phyloP scores from a whole-genome alignment of 92 coral and sea anemone genomes.

The Epizoanthus fatuus region DNA sequence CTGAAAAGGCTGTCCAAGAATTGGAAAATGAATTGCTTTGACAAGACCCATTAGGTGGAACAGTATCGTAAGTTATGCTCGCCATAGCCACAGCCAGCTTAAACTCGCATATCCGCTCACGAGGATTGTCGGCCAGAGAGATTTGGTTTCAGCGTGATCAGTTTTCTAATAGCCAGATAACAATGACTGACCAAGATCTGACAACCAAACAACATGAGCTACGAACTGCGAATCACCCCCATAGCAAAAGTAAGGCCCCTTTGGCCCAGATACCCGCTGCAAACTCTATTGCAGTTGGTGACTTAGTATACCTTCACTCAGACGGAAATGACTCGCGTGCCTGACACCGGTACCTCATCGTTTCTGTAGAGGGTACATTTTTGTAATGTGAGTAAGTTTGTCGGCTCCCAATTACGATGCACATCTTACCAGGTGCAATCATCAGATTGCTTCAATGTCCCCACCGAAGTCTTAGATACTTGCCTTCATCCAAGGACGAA shows the following conservation, averaged over 20 bases:
- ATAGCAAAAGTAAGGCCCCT: conserved; percentile 8
- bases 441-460: background rate
- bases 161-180: background rate
- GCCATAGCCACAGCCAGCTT: conserved; percentile 3
- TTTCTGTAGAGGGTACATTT: conserved; percentile 14
- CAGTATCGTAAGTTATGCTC: conserved; percentile 2
- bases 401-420: conserved; percentile 13
- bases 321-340: conserved; percentile 3
- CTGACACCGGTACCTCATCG: background rate
- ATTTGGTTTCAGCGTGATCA: background rate
- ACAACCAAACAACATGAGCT: conserved; percentile 31
- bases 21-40: conserved; percentile 15
- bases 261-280: background rate
- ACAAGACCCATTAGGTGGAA: background rate
- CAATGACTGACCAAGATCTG: background rate
- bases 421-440: conserved; percentile 16
- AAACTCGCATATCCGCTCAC: background rate
- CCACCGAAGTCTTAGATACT: conserved; percentile 1
- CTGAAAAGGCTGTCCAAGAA: conserved; percentile 47
- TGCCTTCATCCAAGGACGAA: background rate
- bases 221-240: conserved; percentile 8
- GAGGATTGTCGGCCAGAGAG: background rate
- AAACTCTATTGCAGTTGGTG: background rate
- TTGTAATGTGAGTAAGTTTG: conserved; percentile 37
- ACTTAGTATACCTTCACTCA: background rate